Evolutionary conservation across 2,113 vertebrate genomes (phyloP).

Genomic region (Meleagris gallopavo): DNA sequence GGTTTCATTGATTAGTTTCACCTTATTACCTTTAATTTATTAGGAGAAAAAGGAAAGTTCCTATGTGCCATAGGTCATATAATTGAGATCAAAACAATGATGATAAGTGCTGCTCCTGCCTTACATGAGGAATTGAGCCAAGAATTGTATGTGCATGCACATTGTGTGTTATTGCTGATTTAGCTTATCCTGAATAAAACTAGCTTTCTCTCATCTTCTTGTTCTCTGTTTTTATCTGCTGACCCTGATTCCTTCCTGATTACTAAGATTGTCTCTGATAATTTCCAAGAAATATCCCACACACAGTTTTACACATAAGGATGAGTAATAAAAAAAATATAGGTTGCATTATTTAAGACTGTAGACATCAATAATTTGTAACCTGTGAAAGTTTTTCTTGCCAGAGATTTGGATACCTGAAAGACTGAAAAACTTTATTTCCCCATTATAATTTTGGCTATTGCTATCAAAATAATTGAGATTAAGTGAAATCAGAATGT

Average conservation of each 20-base stretch:
- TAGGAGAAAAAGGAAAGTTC: slow-evolving; percentile 32
- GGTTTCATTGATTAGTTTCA: slow-evolving; percentile 74
- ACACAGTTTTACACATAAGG: not conserved
- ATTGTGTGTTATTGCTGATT: not conserved
- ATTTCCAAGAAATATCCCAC: not conserved
- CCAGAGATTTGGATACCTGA: not conserved
- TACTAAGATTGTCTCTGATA: not conserved
- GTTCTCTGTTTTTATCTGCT: not conserved
- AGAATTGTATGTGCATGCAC: not conserved
- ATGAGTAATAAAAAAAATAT: not conserved
- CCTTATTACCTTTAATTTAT: slow-evolving; percentile 69
- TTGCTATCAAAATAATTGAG: not conserved
- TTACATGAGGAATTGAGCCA: not conserved
- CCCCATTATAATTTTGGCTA: not conserved
- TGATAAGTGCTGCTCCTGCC: not conserved
- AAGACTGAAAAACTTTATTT: not conserved
- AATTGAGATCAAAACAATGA: slow-evolving; percentile 14
- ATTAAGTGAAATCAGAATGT: not conserved
- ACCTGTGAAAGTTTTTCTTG: not conserved
- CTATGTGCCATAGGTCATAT: slow-evolving; percentile 24
- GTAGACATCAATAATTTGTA: not conserved
- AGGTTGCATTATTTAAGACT: not conserved
- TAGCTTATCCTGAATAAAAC: not conserved
- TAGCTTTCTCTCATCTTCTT: not conserved
- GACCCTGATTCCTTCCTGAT: not conserved